Conservation (phyloP, 1,140 invertebrate genomes). For the Lasioglossum albipes region DNA sequence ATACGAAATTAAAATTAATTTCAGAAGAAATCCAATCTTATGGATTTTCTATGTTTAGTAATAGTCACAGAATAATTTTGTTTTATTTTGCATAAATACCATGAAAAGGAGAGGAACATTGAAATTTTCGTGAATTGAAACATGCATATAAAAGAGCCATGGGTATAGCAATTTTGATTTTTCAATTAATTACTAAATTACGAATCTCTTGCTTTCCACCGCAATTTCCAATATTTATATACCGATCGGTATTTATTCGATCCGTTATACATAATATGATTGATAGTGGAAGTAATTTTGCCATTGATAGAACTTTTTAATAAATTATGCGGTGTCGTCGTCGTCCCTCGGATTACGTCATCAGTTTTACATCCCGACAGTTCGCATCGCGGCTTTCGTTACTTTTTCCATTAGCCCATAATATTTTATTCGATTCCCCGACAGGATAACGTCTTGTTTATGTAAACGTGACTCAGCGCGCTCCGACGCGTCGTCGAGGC, state of each 20-base stretch:
- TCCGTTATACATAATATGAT: neutral
- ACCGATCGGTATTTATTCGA: neutral
- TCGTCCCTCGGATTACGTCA: neutral
- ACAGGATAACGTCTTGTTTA: constrained; percentile 39
- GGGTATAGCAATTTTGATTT: too few species aligned
- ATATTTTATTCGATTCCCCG: constrained; percentile 4
- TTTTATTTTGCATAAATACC: too few species aligned
- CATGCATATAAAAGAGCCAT: too few species aligned
- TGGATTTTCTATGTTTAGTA: too few species aligned
- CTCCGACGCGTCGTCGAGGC: neutral
- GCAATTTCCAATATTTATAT: neutral
- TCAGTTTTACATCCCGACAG: neutral
- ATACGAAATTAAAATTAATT: too few species aligned
- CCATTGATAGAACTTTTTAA: neutral
- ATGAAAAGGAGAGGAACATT: too few species aligned
- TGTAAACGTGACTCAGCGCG: constrained; percentile 33
- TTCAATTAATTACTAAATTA: too few species aligned
- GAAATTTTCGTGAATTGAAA: too few species aligned
- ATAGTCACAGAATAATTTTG: too few species aligned
- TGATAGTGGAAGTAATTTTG: neutral
- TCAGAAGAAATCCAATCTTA: too few species aligned
- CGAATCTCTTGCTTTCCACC: too few species aligned
- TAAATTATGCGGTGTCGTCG: neutral
- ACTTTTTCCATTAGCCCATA: neutral
- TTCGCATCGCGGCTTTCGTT: neutral